phyloP scores from a whole-genome alignment of 2,797 vertebrate genomes.

The Sebastes hubbsi region DNA sequence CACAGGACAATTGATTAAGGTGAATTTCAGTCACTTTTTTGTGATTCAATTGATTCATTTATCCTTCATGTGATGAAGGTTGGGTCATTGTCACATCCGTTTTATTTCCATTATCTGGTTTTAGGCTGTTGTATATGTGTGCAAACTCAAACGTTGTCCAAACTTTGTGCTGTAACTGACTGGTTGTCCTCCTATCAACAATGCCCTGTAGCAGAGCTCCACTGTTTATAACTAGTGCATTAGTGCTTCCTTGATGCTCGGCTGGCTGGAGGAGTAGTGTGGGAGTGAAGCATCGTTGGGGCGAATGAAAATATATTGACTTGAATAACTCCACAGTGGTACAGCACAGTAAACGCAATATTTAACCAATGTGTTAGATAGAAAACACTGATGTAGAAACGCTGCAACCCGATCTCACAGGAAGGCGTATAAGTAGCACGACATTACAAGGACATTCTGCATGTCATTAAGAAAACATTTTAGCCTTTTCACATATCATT shows the following conservation, averaged over 20 bases:
- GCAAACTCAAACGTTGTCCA: not conserved
- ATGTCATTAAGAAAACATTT: not conserved
- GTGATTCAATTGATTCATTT: not conserved
- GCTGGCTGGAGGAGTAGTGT: conserved; percentile 5
- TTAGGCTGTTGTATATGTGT: not conserved
- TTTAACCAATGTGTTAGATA: not conserved
- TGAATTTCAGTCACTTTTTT: conserved; percentile 4
- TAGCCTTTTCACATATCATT: no score
- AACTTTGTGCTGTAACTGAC: not conserved
- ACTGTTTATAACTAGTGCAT: not conserved
- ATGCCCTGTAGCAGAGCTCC: conserved; percentile 19
- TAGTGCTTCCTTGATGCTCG: not conserved
- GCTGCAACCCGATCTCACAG: not conserved
- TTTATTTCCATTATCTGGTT: not conserved
- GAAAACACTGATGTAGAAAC: no score
- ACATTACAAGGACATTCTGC: not conserved
- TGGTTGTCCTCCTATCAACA: not conserved
- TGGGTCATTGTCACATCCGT: not conserved
- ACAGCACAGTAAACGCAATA: not conserved
- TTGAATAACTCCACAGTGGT: conserved; percentile 6
- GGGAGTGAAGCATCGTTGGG: conserved; percentile 8
- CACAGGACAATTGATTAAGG: conserved; percentile 32
- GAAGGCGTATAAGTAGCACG: no score
- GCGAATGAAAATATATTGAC: conserved; percentile 19
- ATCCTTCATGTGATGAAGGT: not conserved